Percentiles rank a stretch among this genome's conserved stretches.
These are phyloP conservation scores for Knipowitschia caucasica DNA, from an alignment of 2,797 vertebrate species.

Conservation along the genomic window DNA sequence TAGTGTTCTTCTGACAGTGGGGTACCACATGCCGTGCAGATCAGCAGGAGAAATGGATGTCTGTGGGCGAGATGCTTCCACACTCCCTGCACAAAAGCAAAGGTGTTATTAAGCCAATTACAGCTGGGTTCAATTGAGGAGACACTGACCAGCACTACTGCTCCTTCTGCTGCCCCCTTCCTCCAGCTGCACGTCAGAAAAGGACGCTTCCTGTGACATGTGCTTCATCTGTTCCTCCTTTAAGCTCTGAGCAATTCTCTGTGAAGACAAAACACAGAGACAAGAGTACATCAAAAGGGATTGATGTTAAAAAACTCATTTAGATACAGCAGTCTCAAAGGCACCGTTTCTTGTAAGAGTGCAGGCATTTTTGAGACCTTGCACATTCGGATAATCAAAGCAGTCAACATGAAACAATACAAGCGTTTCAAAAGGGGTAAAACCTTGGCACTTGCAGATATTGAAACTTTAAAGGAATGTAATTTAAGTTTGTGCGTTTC, in stretches of 20 bases:
- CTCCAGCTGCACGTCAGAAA: constrained; percentile 89
- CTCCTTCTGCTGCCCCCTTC: constrained; percentile 77
- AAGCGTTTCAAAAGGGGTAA: constrained; percentile 7
- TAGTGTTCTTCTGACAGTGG: constrained; percentile 92
- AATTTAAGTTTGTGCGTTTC: neutral
- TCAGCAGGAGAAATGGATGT: constrained; percentile 90
- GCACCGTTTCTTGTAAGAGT: constrained; percentile 5
- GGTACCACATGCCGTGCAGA: constrained; percentile 99
- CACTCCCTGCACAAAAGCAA: constrained; percentile 59
- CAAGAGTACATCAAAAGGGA: neutral
- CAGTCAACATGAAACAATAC: constrained; percentile 8
- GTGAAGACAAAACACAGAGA: constrained; percentile 25
- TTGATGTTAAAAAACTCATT: constrained; percentile 10
- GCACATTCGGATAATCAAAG: neutral
- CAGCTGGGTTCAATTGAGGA: constrained; percentile 12
- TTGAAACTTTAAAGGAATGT: constrained; percentile 1
- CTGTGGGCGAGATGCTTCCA: constrained; percentile 80
- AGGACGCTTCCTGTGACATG: constrained; percentile 75
- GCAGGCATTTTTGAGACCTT: constrained; percentile 8
- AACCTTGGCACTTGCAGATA: constrained; percentile 1
- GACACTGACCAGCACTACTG: constrained; percentile 72
- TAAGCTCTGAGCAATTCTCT: constrained; percentile 97
- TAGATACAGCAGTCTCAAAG: constrained; percentile 4
- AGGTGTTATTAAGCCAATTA: constrained; percentile 27
- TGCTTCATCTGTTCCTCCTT: constrained; percentile 91